A percentile compares a stretch with the other conserved stretches of the same genome.
phyloP scores from a whole-genome alignment of 2,888 invertebrate species.

The Diplazon laetatorius region DNA sequence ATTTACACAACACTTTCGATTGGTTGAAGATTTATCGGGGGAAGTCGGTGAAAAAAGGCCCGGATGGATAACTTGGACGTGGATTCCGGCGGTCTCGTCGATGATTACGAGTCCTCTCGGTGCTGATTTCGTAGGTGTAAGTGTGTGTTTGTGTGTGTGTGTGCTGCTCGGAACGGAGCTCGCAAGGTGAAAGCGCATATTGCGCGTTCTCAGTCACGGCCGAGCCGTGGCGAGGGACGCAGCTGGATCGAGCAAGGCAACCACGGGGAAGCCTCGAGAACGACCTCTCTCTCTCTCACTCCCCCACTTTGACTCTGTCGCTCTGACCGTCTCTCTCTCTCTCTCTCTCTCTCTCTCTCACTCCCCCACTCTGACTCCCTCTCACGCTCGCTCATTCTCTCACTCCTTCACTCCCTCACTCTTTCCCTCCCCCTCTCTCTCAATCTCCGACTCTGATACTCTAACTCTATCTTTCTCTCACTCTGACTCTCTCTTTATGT shows the following conservation, averaged over 20 bases:
- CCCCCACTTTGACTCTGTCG: slow-evolving; percentile 21
- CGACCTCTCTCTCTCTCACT: neutral
- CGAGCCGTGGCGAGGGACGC: slow-evolving; percentile 77
- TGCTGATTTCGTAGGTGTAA: no score
- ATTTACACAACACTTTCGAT: no score
- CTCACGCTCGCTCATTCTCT: no score
- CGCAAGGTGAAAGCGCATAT: slow-evolving; percentile 80
- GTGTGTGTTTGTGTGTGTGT: no score
- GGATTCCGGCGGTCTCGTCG: slow-evolving; percentile 1
- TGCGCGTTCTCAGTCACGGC: slow-evolving; percentile 81
- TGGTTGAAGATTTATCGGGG: no score
- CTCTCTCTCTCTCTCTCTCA: no score
- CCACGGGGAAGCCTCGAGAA: slow-evolving; percentile 3
- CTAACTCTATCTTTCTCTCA: no score
- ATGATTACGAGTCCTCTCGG: neutral
- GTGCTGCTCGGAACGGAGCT: slow-evolving; percentile 42
- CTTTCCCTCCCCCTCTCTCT: no score
- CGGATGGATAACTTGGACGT: neutral
- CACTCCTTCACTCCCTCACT: no score
- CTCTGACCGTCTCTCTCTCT: slow-evolving; percentile 38
- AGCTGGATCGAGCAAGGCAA: slow-evolving; percentile 41
- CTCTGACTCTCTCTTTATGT: no score
- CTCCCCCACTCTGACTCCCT: no score
- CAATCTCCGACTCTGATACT: no score
- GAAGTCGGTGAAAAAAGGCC: neutral